Evolutionary conservation across 2,888 invertebrate species (phyloP), one percentile per base, ranked within the genome.

Genomic region (Cylindroiulus punctatus): DNA sequence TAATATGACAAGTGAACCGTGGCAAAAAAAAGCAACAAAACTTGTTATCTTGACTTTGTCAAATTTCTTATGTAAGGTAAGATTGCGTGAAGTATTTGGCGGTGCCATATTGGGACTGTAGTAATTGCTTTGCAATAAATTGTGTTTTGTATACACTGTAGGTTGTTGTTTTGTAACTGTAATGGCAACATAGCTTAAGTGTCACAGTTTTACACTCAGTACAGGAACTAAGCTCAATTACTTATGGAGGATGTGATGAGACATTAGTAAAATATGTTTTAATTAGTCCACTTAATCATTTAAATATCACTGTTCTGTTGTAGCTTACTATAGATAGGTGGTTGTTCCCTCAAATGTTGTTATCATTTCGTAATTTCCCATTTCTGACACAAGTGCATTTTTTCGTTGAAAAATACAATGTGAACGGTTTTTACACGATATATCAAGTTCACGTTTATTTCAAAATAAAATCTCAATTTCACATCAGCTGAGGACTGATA

Each of bases 381-480:
- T 12, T 65, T 26, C 8, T 14, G 26, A 2, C 26, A 65, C 4
- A 5, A 26, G 26, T 65, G 26, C 65, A 65, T 1, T 65, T 65
- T 57, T 10, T 26, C 26, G 8, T 26, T 65, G 12, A 26, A 65
- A 65, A 65, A 65, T 26, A 65, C 1, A 7, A 65, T 12, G 7
- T 57, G n/a, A 7, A n/a, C 19, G 57, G n/a, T n/a, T 26, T 65
- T 65, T 65, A 65, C 65, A 65, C n/a, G 65, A 47, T 57, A 57
- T 65, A 65, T 65, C 65, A 65, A 26, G 14, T 65, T 65, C 65
- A 65, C 65, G 65, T 65, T 65, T 65, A 65, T 65, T 65, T 65
- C 26, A 65, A 65, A 65, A 65, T 65, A 65, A 65, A 65, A 65
- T 65, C 26, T 65, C 65, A 65, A 65, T 65, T 65, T 26, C 26